phyloP scores from a whole-genome alignment of 2,797 vertebrate genomes.

The Esox lucius region DNA sequence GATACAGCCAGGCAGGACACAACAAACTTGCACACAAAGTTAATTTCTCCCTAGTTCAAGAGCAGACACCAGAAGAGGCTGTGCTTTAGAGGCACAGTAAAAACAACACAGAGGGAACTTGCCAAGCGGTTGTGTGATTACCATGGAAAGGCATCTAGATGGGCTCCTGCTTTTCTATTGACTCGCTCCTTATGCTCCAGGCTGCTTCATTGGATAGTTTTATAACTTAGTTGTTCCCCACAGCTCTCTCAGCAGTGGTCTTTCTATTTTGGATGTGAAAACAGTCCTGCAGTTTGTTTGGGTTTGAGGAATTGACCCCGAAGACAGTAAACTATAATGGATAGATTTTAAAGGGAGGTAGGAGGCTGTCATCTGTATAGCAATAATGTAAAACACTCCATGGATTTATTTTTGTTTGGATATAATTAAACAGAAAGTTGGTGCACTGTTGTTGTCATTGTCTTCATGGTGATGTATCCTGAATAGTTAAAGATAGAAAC shows the following conservation, averaged over 20 bases:
- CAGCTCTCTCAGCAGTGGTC: background rate
- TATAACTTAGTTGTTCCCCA: background rate
- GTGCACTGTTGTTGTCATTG: too few relatives aligned
- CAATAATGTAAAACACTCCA: background rate
- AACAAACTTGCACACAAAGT: slow-evolving; percentile 16
- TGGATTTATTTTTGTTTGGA: too few relatives aligned
- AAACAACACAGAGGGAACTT: slow-evolving; percentile 39
- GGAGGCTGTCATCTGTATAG: background rate
- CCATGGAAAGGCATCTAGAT: slow-evolving; percentile 17
- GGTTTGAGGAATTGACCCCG: slow-evolving; percentile 22
- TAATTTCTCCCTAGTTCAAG: slow-evolving; percentile 30
- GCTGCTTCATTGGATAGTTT: background rate
- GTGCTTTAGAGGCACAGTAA: slow-evolving; percentile 22
- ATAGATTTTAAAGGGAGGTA: background rate
- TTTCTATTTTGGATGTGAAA: slow-evolving; percentile 11
- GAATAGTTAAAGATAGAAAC: too few relatives aligned
- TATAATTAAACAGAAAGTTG: too few relatives aligned
- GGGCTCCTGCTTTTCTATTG: slow-evolving; percentile 9
- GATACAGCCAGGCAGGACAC: too few relatives aligned
- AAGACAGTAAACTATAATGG: slow-evolving; percentile 1
- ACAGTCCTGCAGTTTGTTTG: slow-evolving; percentile 6
- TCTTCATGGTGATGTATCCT: too few relatives aligned
- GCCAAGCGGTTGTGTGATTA: slow-evolving; percentile 23
- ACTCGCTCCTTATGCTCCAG: background rate
- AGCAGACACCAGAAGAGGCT: slow-evolving; percentile 33